Evolutionary conservation across 2,113 vertebrate genomes (phyloP), one percentile per base, ranked within the genome.

Genomic region (Calypte anna): DNA sequence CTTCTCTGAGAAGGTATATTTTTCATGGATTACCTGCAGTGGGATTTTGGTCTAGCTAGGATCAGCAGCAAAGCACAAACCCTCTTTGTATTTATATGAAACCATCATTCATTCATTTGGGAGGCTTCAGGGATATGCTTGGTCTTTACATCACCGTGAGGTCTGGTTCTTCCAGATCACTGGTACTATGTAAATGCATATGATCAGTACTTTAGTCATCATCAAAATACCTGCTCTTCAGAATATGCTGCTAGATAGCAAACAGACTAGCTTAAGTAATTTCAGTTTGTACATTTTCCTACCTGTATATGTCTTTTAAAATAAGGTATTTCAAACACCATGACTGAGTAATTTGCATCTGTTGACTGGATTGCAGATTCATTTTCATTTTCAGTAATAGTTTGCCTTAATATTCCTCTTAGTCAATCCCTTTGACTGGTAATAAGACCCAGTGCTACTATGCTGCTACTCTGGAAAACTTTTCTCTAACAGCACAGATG

Each of bases 311-410:
- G 44, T 74, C 50, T 74, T 91, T 67, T 9, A 79, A 92, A 88
- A 90, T 20, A 95, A 83, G 40, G 58, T 80, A 55, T 91, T 92
- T 40, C 62, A 76, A 91, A 82, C 50, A 94, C 59, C 93, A 90
- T 88, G 64, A n/a, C 72, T 86, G 83, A 30, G 81, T 85, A 88
- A 92, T 95, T 95, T 96, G 24, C 50, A 81, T 94, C 72, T 82
- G 50, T 94, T 79, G 61, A 67, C 72, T 89, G 38, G 53, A 95
- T 84, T 90, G 75, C 21, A 82, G 79, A 88, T 86, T 92, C 81
- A 36, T 69, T 94, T 92, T 88, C 54, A 86, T 79, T 91, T 96
- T 85, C 58, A 79, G 57, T 53, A 75, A 44, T 3, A 68, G 57
- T 90, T 90, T 67, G 23, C 40, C 44, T 79, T 89, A 96, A 75